Base-by-base conservation (phyloP, 2,113 vertebrate species). In the Bettongia penicillata region DNA sequence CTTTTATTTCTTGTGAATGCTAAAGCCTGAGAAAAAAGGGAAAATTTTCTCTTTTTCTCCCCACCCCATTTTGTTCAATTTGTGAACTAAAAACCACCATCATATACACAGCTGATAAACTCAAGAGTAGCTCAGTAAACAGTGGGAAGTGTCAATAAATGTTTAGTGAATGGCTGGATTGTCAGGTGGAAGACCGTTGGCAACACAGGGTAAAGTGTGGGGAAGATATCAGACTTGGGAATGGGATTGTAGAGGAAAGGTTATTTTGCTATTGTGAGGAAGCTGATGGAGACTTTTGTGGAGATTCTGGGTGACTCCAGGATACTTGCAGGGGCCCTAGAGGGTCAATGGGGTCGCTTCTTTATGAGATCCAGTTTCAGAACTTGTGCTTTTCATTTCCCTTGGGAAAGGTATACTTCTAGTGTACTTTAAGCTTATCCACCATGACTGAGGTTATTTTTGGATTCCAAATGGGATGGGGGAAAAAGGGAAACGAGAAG, bases 401-500 rank as follows among this genome's bases (percentile, higher is more conserved):
- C 16, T 48, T 51, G 53, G 91, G n/a, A 51, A 68, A 57, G 47
- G 61, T 51, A 22, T 53, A 90, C 93, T 89, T 53, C 47, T 93
- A 84, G 23, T 26, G 12, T 94, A 84, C 37, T 84, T 43, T 84
- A 23, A 84, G 16, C 84, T 68, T 49, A 95, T 48, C 28, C 89
- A 53, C 23, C 53, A 51, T 53, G 25, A 50, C 22, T 22, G 51
- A 92, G n/a, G n/a, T 14, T 51, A 47, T 28, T 95, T 95, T 51
- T 4, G 19, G 53, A 52, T 95, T 55, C 90, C 12, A 95, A 97
- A 48, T 16, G 77, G 61, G 84, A 92, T 90, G 51, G 37, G 93
- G 47, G 68, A 91, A 92, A 92, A n/a, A 94, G 48, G 0, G 84
- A 53, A 12, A 89, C 48, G 55, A 77, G 49, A 92, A 57, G 93